A percentile compares a stretch with the other conserved stretches of the same genome.
Conservation (phyloP, 2,797 vertebrate genomes). For the Avahi laniger region DNA sequence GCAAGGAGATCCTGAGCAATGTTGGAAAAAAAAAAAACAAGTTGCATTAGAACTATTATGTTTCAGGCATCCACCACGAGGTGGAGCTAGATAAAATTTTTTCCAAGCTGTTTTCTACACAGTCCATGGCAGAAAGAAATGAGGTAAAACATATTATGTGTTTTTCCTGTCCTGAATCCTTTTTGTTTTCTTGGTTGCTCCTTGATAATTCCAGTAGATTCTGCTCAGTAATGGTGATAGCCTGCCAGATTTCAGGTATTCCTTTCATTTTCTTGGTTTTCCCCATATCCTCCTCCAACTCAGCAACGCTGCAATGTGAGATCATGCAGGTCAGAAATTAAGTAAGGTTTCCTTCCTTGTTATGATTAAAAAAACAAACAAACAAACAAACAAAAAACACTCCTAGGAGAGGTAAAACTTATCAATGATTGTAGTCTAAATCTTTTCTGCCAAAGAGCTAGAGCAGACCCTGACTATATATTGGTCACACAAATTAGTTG, state of each 20-base stretch:
- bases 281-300: background rate
- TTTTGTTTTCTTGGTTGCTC: background rate
- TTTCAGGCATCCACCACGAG: slow-evolving; percentile 39
- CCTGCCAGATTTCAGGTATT: background rate
- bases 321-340: background rate
- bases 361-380: background rate
- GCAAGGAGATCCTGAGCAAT: background rate
- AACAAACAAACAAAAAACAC: background rate
- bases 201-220: background rate
- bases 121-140: background rate
- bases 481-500: background rate
- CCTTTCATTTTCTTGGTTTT: background rate
- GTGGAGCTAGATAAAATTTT: slow-evolving; percentile 47
- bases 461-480: background rate
- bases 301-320: background rate
- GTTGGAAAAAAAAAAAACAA: background rate
- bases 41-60: background rate
- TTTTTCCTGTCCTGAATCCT: background rate
- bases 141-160: background rate
- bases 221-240: background rate
- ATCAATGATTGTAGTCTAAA: background rate
- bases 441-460: background rate
- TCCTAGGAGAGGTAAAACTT: background rate
- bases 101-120: background rate
- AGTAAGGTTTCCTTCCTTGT: background rate